phyloP scores from a whole-genome alignment of 1,140 invertebrate genomes.

The Centruroides sculpturatus region DNA sequence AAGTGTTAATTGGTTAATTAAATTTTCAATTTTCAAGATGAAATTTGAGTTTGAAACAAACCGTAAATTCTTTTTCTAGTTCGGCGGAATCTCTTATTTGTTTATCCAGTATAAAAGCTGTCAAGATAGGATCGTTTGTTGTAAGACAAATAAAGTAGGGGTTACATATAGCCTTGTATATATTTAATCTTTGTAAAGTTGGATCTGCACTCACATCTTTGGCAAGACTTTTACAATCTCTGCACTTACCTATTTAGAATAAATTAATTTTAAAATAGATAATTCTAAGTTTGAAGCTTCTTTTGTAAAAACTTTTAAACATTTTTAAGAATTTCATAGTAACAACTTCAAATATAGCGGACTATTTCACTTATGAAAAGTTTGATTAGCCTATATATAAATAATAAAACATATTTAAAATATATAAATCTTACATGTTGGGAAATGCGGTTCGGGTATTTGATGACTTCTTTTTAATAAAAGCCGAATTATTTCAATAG shows the following conservation, averaged over 20 bases:
- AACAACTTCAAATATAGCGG: constrained; percentile 41
- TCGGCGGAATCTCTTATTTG: constrained; percentile 36
- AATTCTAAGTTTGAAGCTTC: background rate
- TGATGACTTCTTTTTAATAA: constrained; percentile 42
- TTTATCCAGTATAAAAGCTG: constrained; percentile 42
- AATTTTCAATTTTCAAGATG: background rate
- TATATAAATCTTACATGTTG: constrained; percentile 20
- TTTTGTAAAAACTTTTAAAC: too few species aligned
- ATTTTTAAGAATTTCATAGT: constrained; percentile 21
- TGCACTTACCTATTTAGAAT: constrained; percentile 16
- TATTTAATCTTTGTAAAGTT: constrained; percentile 36
- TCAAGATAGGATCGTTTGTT: constrained; percentile 46
- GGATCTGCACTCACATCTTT: constrained; percentile 32
- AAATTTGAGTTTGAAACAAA: constrained; percentile 14
- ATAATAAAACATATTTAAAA: background rate
- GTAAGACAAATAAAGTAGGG: constrained; percentile 49
- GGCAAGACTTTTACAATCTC: constrained; percentile 20
- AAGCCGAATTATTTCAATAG: constrained; percentile 34
- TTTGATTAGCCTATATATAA: too few species aligned
- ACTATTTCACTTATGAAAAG: too few species aligned
- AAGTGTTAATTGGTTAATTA: background rate
- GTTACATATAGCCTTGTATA: constrained; percentile 44
- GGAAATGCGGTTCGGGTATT: constrained; percentile 1
- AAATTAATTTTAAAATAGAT: background rate
- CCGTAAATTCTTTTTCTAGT: constrained; percentile 40